A percentile compares a stretch with the other conserved stretches of the same genome.
Conservation (phyloP, 2,113 vertebrate genomes). For the Damaliscus lunatus region DNA sequence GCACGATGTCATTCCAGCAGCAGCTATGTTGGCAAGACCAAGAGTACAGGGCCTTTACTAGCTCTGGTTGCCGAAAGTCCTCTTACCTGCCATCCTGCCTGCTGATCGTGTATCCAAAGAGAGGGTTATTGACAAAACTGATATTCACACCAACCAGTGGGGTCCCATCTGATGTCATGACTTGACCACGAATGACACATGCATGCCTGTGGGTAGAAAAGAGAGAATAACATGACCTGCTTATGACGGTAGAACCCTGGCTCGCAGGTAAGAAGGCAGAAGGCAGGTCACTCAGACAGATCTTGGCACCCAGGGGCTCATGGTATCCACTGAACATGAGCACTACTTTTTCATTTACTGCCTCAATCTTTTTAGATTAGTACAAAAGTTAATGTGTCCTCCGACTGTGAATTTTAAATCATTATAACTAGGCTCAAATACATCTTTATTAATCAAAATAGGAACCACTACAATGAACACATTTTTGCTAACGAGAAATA, state of each 20-base stretch:
- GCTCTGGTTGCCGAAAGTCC: background rate
- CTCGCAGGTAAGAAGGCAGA: background rate
- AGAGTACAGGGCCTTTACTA: background rate
- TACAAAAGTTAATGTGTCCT: background rate
- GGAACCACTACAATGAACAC: background rate
- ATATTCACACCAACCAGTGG: constrained; percentile 98
- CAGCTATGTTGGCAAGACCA: background rate
- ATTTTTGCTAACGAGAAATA: background rate
- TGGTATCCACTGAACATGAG: background rate
- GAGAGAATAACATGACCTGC: background rate
- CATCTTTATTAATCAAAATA: background rate
- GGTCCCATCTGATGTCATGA: constrained; percentile 95
- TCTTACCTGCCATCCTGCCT: constrained; percentile 96
- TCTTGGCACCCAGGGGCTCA: background rate
- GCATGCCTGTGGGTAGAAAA: constrained; percentile 85
- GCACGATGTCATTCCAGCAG: accelerated
- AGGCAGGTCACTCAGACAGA: background rate
- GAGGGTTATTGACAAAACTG: constrained; percentile 94
- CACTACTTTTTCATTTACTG: background rate
- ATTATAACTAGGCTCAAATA: background rate
- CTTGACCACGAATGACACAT: constrained; percentile 97
- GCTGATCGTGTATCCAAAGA: constrained; percentile 95
- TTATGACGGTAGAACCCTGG: background rate
- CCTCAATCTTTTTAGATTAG: background rate
- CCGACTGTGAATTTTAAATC: background rate